These are phyloP conservation scores for Fulmarus glacialis DNA, from an alignment of 2,113 vertebrate genomes.

Conservation along the genomic window DNA sequence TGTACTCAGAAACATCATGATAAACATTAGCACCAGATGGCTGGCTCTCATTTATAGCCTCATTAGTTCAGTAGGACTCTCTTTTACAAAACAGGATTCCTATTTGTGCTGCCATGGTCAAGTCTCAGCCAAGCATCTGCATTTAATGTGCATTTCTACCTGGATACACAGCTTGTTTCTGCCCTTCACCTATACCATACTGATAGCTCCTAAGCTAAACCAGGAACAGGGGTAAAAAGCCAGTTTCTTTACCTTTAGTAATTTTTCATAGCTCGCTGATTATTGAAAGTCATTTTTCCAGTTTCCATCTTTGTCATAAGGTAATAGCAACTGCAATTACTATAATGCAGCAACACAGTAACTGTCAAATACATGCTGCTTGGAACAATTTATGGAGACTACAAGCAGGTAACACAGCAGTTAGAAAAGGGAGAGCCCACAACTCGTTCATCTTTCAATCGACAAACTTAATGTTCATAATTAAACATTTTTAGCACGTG, in stretches of 20 bases:
- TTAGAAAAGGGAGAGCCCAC: neutral
- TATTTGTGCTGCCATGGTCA: neutral
- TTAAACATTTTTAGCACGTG: neutral
- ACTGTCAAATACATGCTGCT: neutral
- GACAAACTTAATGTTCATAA: neutral
- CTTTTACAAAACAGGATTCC: neutral
- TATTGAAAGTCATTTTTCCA: neutral
- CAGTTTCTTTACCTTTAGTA: neutral
- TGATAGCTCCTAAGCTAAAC: neutral
- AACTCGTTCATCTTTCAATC: neutral
- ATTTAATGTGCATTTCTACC: neutral
- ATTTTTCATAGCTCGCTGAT: neutral
- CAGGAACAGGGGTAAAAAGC: neutral
- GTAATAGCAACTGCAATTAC: neutral
- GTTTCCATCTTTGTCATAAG: neutral
- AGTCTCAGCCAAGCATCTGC: neutral
- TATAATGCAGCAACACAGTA: neutral
- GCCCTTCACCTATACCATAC: neutral
- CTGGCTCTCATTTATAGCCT: neutral
- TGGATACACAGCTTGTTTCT: neutral
- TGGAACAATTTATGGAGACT: neutral
- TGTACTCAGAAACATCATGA: neutral
- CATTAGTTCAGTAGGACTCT: neutral
- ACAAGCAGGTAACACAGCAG: neutral
- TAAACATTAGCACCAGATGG: neutral